Evolutionary conservation across 2,888 invertebrate species (phyloP).

Genomic region (Strigamia crassipes): DNA sequence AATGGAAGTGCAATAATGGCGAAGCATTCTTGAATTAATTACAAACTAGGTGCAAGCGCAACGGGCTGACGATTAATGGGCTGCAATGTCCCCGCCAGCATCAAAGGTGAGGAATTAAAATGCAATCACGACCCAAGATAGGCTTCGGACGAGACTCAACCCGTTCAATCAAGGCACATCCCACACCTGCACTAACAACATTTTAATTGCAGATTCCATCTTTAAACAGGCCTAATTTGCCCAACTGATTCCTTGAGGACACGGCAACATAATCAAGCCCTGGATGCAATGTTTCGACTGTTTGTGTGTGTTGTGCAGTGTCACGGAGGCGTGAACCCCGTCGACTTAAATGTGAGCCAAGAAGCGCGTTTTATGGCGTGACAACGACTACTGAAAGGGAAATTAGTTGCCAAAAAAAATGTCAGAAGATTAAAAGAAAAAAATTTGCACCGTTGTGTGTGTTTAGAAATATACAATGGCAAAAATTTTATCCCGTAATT

Average conservation of each 20-base stretch:
- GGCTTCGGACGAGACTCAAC: slow-evolving; percentile 17
- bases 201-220: slow-evolving; percentile 35
- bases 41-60: neutral
- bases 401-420: slow-evolving; percentile 5
- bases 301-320: slow-evolving; percentile 11
- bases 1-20: slow-evolving; percentile 34
- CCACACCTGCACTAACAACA: slow-evolving; percentile 11
- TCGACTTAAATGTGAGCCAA: slow-evolving; percentile 32
- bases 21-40: slow-evolving; percentile 29
- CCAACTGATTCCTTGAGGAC: slow-evolving; percentile 21
- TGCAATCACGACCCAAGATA: slow-evolving; percentile 29
- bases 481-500: neutral
- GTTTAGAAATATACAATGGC: neutral
- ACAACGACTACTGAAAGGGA: slow-evolving; percentile 31
- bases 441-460: neutral
- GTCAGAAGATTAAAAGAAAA: neutral
- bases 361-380: slow-evolving; percentile 13
- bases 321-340: slow-evolving; percentile 16
- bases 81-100: slow-evolving; percentile 20
- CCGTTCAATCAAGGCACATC: slow-evolving; percentile 21
- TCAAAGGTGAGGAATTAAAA: slow-evolving; percentile 25
- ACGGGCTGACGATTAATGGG: slow-evolving; percentile 22
- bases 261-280: slow-evolving; percentile 14
- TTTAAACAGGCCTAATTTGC: slow-evolving; percentile 32
- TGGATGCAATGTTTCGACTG: neutral